Base-by-base conservation (phyloP, 2,113 vertebrate species). In the Erythrolamprus reginae region DNA sequence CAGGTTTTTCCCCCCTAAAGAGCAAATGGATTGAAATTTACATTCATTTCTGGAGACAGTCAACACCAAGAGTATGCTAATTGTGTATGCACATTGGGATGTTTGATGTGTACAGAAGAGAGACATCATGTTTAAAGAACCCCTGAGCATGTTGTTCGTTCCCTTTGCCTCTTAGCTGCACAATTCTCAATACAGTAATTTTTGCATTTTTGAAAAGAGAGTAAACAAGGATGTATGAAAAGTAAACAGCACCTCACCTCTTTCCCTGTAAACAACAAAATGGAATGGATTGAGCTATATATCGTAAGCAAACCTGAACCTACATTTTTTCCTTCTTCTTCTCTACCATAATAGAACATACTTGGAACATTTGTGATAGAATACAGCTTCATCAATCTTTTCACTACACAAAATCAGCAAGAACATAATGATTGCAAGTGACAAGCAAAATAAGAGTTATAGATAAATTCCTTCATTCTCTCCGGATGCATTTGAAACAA, bases 121-220 rank as follows among this genome's bases (percentile, higher is more conserved):
- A 50, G 26, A 58, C 70, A 77, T 77, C 17, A 9, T 38, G 33
- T 77, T 77, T 77, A 77, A 77, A 77, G 70, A 17, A 53, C 15
- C 24, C n/a, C 61, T 42, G 10, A 45, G 24, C 50, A 21, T 82
- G 52, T 87, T 4, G 21, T 28, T 87, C 8, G 10, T 28, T 28
- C 55, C 56, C 26, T 84, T 84, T 89, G 17, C 9, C 52, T n/a
- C 42, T 89, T 84, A 19, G 23, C 10, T 52, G 48, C 5, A 84
- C 45, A 21, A 56, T 61, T 70, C 48, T 52, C 38, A 55, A n/a
- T 5, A 42, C 0, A 77, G 38, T 90, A 82, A n/a, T 12, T 77
- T 61, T 21, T 86, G 24, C 6, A 90, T 52, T 85, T 48, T 89
- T 28, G 88, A 92, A 92, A 21, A 89, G 88, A 94, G 92, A 77